Evolutionary conservation across 2,797 vertebrate species (phyloP).

Genomic region (Fundulus diaphanus): DNA sequence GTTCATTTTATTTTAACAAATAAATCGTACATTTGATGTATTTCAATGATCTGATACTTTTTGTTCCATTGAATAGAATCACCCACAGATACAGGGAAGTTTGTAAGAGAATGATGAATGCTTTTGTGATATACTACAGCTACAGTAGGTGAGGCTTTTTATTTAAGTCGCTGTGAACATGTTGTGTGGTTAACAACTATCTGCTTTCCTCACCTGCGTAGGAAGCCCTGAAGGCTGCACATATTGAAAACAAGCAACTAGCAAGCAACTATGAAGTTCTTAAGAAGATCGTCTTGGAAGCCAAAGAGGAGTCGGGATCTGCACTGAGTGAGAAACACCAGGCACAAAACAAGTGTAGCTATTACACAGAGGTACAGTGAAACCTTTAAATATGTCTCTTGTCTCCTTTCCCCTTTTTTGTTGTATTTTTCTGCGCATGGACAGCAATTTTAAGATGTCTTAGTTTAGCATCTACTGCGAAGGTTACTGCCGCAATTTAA

Average conservation of each 20-base stretch:
- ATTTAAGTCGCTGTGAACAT: not conserved
- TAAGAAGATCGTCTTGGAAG: constrained; percentile 69
- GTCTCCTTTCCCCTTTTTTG: constrained; percentile 2
- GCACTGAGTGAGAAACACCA: constrained; percentile 68
- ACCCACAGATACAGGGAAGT: not conserved
- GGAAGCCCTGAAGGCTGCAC: constrained; percentile 66
- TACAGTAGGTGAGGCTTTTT: not conserved
- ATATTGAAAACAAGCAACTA: constrained; percentile 81
- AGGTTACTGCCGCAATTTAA: constrained; percentile 77
- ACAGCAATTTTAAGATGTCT: constrained; percentile 64
- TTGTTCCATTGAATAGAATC: not conserved
- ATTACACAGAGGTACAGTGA: constrained; percentile 80
- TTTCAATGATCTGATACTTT: not conserved
- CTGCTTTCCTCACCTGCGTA: constrained; percentile 42
- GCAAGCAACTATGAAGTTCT: constrained; percentile 76
- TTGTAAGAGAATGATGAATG: not conserved
- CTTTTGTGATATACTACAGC: not conserved
- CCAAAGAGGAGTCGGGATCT: constrained; percentile 72
- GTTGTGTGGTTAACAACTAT: constrained; percentile 9
- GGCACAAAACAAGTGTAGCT: constrained; percentile 61
- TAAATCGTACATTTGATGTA: too few relatives aligned
- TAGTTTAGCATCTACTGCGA: constrained; percentile 68
- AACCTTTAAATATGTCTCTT: constrained; percentile 16
- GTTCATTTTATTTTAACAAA: not conserved
- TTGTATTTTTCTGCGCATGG: constrained; percentile 41